Base-by-base conservation (phyloP, 2,888 invertebrate genomes). In the Rhyacophila evoluta region DNA sequence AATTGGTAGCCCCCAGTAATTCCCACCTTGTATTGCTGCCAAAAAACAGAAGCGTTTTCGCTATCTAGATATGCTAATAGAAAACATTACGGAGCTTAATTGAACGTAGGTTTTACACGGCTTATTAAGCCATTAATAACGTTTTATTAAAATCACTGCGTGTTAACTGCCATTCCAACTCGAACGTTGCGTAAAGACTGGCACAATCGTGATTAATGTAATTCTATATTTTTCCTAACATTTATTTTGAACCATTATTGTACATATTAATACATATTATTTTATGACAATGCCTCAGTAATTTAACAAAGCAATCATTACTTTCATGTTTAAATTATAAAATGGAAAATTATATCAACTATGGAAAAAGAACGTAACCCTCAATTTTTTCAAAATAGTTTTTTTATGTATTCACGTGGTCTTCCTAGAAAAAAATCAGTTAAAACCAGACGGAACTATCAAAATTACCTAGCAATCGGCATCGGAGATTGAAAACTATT, bases 41-140 rank as follows among this genome's bases (percentile, higher is more conserved):
- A 55, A 55, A 55, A 55, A 55, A 55, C 55, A 25, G 55, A 25
- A 25, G 25, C 55, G 69, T 69, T 29, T 72, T 33, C 19, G 36
- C 41, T 36, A 77, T 74, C 77, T 77, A 71, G 77, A 77, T 73
- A 77, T 77, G 77, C 39, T 69, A 77, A 77, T 77, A 77, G 73
- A 76, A 76, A 76, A 33, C 76, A 71, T 71, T 75, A 75, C 68
- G 27, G 19, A 2, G 75, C 15, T 71, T 69, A 76, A 76, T 76
- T 76, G 76, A 71, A 76, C 19, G 71, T 69, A 8, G 41, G 29
- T 68, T 69, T 73, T 69, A 69, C 19, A 29, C 11, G 75, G 29
- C 27, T 75, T 37, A 75, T 36, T 74, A 37, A 38, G 39, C 70
- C 67, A 25, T 76, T 71, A 37, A 76, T 71, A 15, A 25, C 71